These are phyloP conservation scores for Chelidonichthys spinosus DNA, from an alignment of 2,797 vertebrate species.

Conservation along the genomic window DNA sequence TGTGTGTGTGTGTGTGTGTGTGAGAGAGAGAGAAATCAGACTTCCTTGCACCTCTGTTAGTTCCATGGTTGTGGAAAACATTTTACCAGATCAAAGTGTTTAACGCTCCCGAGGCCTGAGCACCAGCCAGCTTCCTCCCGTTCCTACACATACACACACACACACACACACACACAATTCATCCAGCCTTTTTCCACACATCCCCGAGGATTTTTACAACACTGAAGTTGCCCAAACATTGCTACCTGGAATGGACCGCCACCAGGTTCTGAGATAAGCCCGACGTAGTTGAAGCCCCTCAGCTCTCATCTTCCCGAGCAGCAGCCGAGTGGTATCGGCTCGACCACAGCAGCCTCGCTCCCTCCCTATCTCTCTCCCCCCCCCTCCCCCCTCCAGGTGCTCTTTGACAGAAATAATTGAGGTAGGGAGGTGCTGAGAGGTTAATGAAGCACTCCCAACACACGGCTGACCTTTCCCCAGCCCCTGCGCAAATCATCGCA, in stretches of 20 bases:
- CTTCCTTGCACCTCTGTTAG: constrained; percentile 61
- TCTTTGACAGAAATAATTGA: constrained; percentile 85
- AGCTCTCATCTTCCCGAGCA: constrained; percentile 58
- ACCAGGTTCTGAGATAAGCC: constrained; percentile 76
- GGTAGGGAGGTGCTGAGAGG: constrained; percentile 82
- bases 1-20: constrained; percentile 20
- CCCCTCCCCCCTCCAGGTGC: constrained; percentile 55
- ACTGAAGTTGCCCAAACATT: constrained; percentile 65
- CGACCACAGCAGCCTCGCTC: constrained; percentile 58
- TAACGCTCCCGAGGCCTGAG: constrained; percentile 65
- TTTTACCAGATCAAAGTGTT: constrained; percentile 77
- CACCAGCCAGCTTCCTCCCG: constrained; percentile 45
- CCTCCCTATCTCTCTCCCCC: constrained; percentile 43
- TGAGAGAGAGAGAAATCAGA: constrained; percentile 43
- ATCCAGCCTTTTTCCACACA: constrained; percentile 59
- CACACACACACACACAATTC: constrained; percentile 31
- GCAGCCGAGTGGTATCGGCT: constrained; percentile 70
- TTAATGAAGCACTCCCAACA: constrained; percentile 88
- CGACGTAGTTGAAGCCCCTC: constrained; percentile 55
- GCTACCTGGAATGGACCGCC: constrained; percentile 71
- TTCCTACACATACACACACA: constrained; percentile 21
- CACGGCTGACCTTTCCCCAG: constrained; percentile 85
- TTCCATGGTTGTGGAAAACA: constrained; percentile 65
- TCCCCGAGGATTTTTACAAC: constrained; percentile 65
- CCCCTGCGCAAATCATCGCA: constrained; percentile 79